These are phyloP conservation scores for Augochlora pura DNA, from an alignment of 1,140 invertebrate genomes.

Conservation along the genomic window DNA sequence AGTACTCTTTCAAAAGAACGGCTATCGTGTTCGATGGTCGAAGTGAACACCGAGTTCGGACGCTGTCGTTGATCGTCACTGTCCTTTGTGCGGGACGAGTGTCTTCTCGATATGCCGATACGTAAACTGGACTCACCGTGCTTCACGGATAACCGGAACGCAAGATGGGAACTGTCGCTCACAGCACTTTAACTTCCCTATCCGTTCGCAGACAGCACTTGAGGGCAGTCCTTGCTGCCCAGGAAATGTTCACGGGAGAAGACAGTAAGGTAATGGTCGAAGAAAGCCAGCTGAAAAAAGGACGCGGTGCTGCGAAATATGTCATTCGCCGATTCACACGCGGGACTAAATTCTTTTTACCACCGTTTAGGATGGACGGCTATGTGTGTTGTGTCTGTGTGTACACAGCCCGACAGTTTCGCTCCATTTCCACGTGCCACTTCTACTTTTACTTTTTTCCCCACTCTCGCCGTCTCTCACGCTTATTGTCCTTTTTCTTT, in stretches of 20 bases:
- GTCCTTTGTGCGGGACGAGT: too few relatives aligned
- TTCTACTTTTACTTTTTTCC: neutral
- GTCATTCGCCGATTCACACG: slow-evolving; percentile 33
- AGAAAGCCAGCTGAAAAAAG: neutral
- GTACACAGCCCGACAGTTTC: neutral
- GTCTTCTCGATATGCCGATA: too few relatives aligned
- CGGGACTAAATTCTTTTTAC: slow-evolving; percentile 41
- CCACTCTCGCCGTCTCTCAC: neutral
- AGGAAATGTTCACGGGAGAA: neutral
- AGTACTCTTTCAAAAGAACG: neutral
- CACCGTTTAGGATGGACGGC: slow-evolving; percentile 24
- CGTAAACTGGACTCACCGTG: neutral
- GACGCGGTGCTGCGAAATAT: slow-evolving; percentile 32
- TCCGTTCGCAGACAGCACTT: neutral
- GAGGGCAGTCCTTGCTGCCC: neutral
- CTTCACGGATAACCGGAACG: neutral
- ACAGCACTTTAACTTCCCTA: neutral
- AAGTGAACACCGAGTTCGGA: neutral
- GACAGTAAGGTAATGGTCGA: neutral
- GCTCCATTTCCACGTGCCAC: neutral
- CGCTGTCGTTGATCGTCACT: neutral
- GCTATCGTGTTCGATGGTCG: neutral
- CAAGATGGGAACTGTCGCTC: neutral
- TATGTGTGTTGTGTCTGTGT: too few relatives aligned
- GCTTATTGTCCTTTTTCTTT: too few relatives aligned